Base-by-base conservation (phyloP, 2,797 vertebrate species). In the Sus cebifrons region DNA sequence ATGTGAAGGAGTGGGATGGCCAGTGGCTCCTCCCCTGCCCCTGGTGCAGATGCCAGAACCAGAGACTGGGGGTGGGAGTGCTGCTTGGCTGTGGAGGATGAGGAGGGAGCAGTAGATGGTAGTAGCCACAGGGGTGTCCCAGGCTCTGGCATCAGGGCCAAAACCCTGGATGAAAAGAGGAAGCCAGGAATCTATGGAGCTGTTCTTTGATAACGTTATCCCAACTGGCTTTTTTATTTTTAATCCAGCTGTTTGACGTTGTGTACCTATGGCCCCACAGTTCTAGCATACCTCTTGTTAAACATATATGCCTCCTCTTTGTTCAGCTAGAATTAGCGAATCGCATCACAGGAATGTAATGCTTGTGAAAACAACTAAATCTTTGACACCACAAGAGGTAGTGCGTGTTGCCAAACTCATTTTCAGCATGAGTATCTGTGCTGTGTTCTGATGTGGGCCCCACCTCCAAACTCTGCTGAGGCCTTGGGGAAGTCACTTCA, bases 261-360 rank as follows among this genome's bases (percentile, higher is more conserved):
- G 65, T 73, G 21, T 44, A 18, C 40, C 4, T 27, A 71, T 1
- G 44, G 29, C 40, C 58, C 0, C 0, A 20, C 62, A 7, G 29
- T 73, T 89, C 40, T 56, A 40, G 65, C 77, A 60, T 70, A 77
- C 7, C 58, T 87, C 83, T 74, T 84, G 32, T 77, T 86, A 83
- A 83, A 65, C 54, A 49, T 21, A 25, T 58, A 60, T 10, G 17
- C 36, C n/a, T 18, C 44, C 44, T 92, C 58, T 94, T 77, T 40
- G 68, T 82, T 81, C 67, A 58, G 84, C 67, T 78, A 40, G 49
- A 75, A 78, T 74, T 75, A 93, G 52, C 89, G 70, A 77, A 81
- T 67, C 58, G n/a, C 64, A 78, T 44, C 60, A 4, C 78, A 23
- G 5, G 29, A 64, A 60, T 93, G 6, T 16, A 84, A 67, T 88